Conservation (phyloP, 2,797 vertebrate species). For the Anguilla anguilla region DNA sequence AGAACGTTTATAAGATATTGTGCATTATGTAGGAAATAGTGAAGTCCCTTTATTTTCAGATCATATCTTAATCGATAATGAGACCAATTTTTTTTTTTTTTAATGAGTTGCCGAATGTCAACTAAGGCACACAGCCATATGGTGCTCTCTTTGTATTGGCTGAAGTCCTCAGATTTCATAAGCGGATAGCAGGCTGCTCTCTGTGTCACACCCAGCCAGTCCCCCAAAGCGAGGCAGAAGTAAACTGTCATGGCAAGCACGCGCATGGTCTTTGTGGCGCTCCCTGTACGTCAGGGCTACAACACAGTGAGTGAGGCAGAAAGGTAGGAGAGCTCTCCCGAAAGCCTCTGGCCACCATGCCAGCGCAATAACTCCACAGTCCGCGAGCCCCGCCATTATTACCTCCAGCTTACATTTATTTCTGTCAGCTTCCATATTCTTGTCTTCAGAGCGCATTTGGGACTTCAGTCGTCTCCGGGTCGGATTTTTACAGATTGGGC, state of each 20-base stretch:
- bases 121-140: background rate
- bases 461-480: constrained; percentile 67
- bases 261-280: constrained; percentile 9
- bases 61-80: background rate
- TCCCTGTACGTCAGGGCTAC: constrained; percentile 35
- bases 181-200: background rate
- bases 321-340: constrained; percentile 44
- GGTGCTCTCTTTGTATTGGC: background rate
- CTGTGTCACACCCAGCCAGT: background rate
- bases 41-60: background rate
- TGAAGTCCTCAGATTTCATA: background rate
- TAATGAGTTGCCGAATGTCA: background rate
- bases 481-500: constrained; percentile 57
- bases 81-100: background rate
- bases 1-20: background rate
- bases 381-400: constrained; percentile 59
- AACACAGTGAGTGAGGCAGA: constrained; percentile 41
- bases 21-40: background rate
- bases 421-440: constrained; percentile 83
- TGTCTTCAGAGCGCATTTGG: constrained; percentile 73
- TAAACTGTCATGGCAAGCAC: constrained; percentile 43
- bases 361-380: constrained; percentile 73
- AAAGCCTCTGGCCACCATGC: constrained; percentile 77
- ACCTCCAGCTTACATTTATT: constrained; percentile 74
- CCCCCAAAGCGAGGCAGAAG: background rate